Base-by-base conservation (phyloP, 2,113 vertebrate species). In the Falcunculus frontatus region DNA sequence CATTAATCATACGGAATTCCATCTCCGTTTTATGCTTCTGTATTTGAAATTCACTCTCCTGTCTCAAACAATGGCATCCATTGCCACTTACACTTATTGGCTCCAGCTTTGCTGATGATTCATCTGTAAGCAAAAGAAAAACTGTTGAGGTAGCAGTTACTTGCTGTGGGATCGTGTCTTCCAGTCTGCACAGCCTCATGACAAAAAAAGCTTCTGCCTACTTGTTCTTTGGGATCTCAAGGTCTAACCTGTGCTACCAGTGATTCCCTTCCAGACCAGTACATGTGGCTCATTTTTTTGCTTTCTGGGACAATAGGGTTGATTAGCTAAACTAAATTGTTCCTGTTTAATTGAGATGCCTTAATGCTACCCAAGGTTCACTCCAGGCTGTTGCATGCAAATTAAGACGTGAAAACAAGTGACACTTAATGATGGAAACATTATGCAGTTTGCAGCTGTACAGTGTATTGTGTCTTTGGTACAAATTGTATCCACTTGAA, bases 371-470 rank as follows among this genome's bases (percentile, higher is more conserved):
- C 68, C 65, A 57, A 94, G 93, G 93, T 92, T 96, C 23, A 8
- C 87, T 95, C 64, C 80, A 84, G 80, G 90, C 96, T 97, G 93
- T 95, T 96, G 76, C 86, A 92, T 96, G 90, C 92, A 95, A 96
- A 96, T 94, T 49, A 82, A 96, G 88, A 89, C 2, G 37, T 89
- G 90, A 90, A 96, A 97, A 96, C 95, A 96, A 96, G 91, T 75
- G 95, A 75, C 76, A 90, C 88, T 96, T 96, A 88, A 96, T 95
- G 95, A 95, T 90, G 94, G 79, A 85, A 90, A 64, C 75, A 92
- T 93, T 79, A 86, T 49, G 75, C 83, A 82, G 69, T 96, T 84
- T 96, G 93, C 95, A 97, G 93, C 95, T 96, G 95, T 95, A 93
- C 55, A 49, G 80, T 80, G 18, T 86, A 7, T 84, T 90, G 25